These are phyloP conservation scores for Eolophus roseicapilla DNA, from an alignment of 2,113 vertebrate genomes.

Conservation along the genomic window DNA sequence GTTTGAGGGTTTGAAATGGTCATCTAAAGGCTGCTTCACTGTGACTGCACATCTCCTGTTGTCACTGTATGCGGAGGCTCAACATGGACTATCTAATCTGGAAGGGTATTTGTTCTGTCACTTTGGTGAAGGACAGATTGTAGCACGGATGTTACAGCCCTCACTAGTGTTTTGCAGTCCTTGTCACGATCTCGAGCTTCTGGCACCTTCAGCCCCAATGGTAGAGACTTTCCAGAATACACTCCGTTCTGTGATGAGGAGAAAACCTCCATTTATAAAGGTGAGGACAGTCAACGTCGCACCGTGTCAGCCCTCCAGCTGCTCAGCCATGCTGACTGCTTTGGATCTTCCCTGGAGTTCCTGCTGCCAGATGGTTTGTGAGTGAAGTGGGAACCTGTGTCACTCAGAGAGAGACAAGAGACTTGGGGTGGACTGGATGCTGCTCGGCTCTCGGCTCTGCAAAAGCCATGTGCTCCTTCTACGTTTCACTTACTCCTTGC, in stretches of 20 bases:
- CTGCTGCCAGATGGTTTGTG: not conserved
- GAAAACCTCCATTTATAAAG: not conserved
- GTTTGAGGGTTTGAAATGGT: not conserved
- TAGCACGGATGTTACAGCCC: not conserved
- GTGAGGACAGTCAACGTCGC: not conserved
- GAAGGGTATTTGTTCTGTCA: not conserved
- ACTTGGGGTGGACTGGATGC: not conserved
- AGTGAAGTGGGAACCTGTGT: not conserved
- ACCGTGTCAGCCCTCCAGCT: not conserved
- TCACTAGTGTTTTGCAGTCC: not conserved
- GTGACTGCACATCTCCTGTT: not conserved
- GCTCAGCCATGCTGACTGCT: not conserved
- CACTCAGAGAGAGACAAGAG: not conserved
- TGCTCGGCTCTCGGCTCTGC: not conserved
- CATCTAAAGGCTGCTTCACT: not conserved
- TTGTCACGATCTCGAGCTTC: not conserved
- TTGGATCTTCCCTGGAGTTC: not conserved
- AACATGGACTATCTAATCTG: not conserved
- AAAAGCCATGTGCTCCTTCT: not conserved
- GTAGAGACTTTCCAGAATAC: not conserved
- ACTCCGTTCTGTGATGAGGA: not conserved
- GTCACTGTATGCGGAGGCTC: rapidly evolving
- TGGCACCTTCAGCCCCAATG: not conserved
- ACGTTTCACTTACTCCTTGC: not conserved
- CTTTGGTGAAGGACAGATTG: not conserved